phyloP scores from a whole-genome alignment of 2,888 invertebrate genomes.

The Deilephila porcellus region DNA sequence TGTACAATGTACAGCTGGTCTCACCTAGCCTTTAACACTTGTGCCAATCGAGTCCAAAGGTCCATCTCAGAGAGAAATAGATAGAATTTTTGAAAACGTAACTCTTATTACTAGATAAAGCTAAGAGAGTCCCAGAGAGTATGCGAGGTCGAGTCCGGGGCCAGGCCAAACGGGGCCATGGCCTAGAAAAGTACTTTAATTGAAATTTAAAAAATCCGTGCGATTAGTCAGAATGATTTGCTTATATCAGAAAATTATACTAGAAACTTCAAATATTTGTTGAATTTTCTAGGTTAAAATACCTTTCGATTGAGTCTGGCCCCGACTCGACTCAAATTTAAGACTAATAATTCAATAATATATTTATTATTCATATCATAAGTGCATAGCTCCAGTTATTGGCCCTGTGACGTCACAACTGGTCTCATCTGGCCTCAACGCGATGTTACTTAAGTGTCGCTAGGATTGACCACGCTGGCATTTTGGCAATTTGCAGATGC shows the following conservation, averaged over 20 bases:
- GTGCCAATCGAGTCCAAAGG: background rate
- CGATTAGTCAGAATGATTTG: too few relatives aligned
- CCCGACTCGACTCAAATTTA: constrained; percentile 5
- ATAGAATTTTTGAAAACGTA: constrained; percentile 26
- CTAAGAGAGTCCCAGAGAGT: constrained; percentile 15
- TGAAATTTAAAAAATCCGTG: background rate
- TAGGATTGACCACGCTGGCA: background rate
- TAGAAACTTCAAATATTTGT: too few relatives aligned
- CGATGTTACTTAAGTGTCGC: background rate
- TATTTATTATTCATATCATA: constrained; percentile 31
- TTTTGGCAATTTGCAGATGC: background rate
- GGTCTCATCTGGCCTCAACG: constrained; percentile 31
- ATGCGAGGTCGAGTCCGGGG: background rate
- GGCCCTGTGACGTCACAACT: constrained; percentile 50
- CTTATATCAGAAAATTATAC: too few relatives aligned
- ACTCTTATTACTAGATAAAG: constrained; percentile 23
- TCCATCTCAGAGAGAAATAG: constrained; percentile 9
- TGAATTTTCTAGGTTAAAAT: background rate
- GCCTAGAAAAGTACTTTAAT: background rate
- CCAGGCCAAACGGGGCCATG: background rate
- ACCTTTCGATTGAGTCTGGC: background rate
- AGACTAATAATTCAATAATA: constrained; percentile 30
- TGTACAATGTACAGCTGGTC: too few relatives aligned
- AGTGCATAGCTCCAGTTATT: constrained; percentile 36
- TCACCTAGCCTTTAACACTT: too few relatives aligned